Percentiles rank a stretch among this genome's conserved stretches.
Conservation (phyloP, 2,888 invertebrate genomes). For the Homarus gammarus region DNA sequence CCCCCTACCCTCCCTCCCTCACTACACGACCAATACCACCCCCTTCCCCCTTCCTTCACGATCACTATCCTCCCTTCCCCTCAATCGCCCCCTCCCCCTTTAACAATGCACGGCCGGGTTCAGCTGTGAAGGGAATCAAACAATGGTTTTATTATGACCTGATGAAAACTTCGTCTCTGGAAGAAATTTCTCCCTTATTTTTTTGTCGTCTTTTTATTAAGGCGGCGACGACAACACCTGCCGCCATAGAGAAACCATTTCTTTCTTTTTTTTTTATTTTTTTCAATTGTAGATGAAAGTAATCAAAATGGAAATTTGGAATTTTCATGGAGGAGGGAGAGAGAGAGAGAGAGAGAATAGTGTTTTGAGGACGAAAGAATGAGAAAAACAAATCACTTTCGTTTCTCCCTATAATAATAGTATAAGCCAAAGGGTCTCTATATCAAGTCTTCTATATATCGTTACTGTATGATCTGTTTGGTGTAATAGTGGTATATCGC, state of each 20-base stretch:
- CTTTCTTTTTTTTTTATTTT: not conserved
- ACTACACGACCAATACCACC: not conserved
- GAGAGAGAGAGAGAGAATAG: not conserved
- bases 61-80: not conserved
- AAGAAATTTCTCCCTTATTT: not conserved
- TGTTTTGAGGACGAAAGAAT: not conserved
- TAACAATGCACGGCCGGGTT: not conserved
- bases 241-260: not conserved
- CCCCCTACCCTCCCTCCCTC: too few species aligned
- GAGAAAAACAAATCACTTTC: too few species aligned
- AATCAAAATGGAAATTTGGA: slow-evolving; percentile 4
- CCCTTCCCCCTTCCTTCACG: not conserved
- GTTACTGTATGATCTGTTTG: too few species aligned
- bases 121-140: slow-evolving; percentile 8
- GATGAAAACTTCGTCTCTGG: not conserved
- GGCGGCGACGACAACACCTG: slow-evolving; percentile 10
- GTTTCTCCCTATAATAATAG: too few species aligned
- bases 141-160: not conserved
- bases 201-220: slow-evolving; percentile 11
- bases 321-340: not conserved
- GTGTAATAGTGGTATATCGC: too few species aligned
- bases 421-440: too few species aligned
- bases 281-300: not conserved
- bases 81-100: not conserved
- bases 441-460: too few species aligned